phyloP scores from a whole-genome alignment of 1,140 invertebrate genomes.

The Anastrepha obliqua region DNA sequence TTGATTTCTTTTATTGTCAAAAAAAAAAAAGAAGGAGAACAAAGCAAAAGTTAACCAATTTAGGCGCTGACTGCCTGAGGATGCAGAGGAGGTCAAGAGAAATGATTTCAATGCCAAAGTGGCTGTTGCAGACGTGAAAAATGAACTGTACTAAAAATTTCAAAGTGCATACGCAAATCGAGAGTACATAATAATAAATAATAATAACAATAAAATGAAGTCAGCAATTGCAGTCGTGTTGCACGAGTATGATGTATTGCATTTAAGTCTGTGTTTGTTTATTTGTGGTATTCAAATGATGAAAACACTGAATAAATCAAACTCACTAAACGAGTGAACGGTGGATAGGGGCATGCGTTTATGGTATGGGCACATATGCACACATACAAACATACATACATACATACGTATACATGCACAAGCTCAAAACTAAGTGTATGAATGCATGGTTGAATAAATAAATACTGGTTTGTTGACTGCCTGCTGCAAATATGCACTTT shows the following conservation, averaged over 20 bases:
- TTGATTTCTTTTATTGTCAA: constrained; percentile 30
- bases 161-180: constrained; percentile 14
- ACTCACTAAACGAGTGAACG: neutral
- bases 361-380: neutral
- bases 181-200: neutral
- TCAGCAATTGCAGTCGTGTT: constrained; percentile 15
- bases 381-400: neutral
- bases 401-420: neutral
- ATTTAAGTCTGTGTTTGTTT: neutral
- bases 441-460: constrained; percentile 32
- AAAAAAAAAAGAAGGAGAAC: neutral
- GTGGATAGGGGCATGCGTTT: neutral
- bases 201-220: constrained; percentile 47
- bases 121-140: constrained; percentile 16
- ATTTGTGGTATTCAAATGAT: constrained; percentile 36
- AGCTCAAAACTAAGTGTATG: neutral
- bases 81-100: neutral
- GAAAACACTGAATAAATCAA: constrained; percentile 46
- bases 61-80: neutral
- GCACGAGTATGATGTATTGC: neutral
- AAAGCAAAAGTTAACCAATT: constrained; percentile 17
- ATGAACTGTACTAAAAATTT: constrained; percentile 21
- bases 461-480: constrained; percentile 34
- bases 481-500: constrained; percentile 56
- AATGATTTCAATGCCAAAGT: constrained; percentile 39